Evolutionary conservation across 2,113 vertebrate genomes (phyloP), one percentile per base, ranked within the genome.

Genomic region (Phyllostomus discolor): DNA sequence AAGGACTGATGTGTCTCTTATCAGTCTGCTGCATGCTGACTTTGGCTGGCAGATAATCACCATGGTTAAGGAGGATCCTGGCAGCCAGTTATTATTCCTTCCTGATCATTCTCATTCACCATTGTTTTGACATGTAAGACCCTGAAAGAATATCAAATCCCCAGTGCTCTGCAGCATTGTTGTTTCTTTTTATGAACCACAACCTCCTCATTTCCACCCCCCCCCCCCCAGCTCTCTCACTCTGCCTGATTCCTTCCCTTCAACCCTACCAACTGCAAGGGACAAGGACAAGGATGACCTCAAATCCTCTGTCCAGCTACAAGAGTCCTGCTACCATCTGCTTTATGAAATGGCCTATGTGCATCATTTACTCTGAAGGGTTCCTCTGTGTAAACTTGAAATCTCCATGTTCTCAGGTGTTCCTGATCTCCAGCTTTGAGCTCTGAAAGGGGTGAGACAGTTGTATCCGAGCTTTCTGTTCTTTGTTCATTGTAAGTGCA

Each of bases 21-120:
- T 98, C 92, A 0, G 98, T 94, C 43, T 84, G 86, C 87, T 98
- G 97, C 97, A 96, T 97, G 98, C 79, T 97, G 8, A 41, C 38
- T 6, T 97, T 96, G 95, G 95, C 96, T 97, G 96, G 95, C 95
- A 98, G 98, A 98, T 98, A 98, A 98, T 98, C 97, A 97, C 98
- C 98, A 98, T 98, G 98, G 97, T 96, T 96, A 95, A 94, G 22
- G 41, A 67, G 97, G 95, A 97, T 97, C 97, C 97, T 91, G 95
- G 97, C 85, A 96, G 97, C 67, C 92, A 94, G 79, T 98, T 97
- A 79, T 98, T 97, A 90, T 96, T 93, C 94, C 93, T 89, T 90
- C 93, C 95, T 97, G 95, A 90, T 93, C 95, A 90, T 97, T 98
- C 97, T 94, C 59, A 96, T 91, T 88, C 46, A 78, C 10, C 54